Evolutionary conservation across 2,888 invertebrate genomes (phyloP).

Genomic region (Leptopterna dolabrata): DNA sequence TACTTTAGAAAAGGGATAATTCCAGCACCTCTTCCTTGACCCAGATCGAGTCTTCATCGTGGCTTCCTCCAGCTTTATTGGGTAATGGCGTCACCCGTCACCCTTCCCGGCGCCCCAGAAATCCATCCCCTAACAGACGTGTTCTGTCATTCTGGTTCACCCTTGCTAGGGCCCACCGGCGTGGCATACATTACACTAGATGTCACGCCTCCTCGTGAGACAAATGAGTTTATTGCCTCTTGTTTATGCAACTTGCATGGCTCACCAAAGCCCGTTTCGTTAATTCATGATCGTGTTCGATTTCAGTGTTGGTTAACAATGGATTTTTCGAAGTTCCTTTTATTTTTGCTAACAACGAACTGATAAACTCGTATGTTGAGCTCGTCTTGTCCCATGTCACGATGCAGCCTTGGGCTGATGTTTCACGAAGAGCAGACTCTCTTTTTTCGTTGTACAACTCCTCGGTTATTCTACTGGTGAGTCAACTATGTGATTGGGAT

Average conservation of each 20-base stretch:
- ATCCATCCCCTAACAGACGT: not conserved
- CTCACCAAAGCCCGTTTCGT: not conserved
- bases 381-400: not conserved
- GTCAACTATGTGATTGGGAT: too few relatives aligned
- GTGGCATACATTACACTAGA: slow-evolving; percentile 3
- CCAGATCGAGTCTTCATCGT: not conserved
- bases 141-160: not conserved
- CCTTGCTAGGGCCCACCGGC: not conserved
- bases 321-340: not conserved
- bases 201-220: slow-evolving; percentile 8
- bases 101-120: not conserved
- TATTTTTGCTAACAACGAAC: not conserved
- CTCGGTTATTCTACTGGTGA: too few relatives aligned
- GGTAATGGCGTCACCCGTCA: not conserved
- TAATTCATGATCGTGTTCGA: not conserved
- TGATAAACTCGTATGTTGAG: not conserved
- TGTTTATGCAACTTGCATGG: not conserved
- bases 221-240: slow-evolving; percentile 3
- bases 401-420: not conserved
- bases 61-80: not conserved
- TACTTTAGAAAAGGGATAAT: not conserved
- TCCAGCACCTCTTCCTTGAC: not conserved
- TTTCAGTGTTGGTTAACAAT: not conserved
- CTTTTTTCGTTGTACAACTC: not conserved
- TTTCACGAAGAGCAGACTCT: not conserved